A percentile compares a stretch with the other conserved stretches of the same genome.
phyloP scores from a whole-genome alignment of 92 coral and sea anemone species.

The Porites evermanni region DNA sequence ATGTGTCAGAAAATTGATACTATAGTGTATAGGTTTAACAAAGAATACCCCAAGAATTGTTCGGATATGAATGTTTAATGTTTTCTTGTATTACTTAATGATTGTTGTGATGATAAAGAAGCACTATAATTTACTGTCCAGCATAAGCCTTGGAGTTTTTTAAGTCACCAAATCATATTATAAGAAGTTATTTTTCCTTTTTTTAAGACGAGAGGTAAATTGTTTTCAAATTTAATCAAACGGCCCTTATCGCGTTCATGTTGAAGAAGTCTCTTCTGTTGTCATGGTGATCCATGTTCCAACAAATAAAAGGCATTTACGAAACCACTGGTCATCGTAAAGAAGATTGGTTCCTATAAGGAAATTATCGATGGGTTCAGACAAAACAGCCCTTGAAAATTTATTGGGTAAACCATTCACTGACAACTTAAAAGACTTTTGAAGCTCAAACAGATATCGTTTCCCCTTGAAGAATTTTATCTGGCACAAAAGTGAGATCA shows the following conservation, averaged over 20 bases:
- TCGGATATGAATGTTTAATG: too few relatives aligned
- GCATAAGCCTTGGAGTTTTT: not conserved
- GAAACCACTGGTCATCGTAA: not conserved
- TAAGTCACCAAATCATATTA: too few relatives aligned
- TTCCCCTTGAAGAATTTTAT: not conserved
- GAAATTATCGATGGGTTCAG: not conserved
- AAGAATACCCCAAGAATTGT: too few relatives aligned
- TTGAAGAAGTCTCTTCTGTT: not conserved
- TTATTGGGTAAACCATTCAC: not conserved
- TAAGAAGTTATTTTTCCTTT: not conserved
- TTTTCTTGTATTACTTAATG: too few relatives aligned
- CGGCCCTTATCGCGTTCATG: not conserved
- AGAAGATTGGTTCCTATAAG: conserved; percentile 24
- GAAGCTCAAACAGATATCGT: not conserved
- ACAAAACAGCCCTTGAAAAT: not conserved
- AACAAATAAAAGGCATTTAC: not conserved
- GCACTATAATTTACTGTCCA: not conserved
- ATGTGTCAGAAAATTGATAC: not conserved
- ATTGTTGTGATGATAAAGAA: not conserved
- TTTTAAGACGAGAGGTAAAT: not conserved
- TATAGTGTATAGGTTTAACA: too few relatives aligned
- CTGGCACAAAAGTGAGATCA: not conserved
- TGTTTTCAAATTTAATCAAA: not conserved
- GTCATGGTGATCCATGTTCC: not conserved
- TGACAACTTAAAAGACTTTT: conserved; percentile 1